phyloP scores from a whole-genome alignment of 2,888 invertebrate species.

The Nasonia oneida region DNA sequence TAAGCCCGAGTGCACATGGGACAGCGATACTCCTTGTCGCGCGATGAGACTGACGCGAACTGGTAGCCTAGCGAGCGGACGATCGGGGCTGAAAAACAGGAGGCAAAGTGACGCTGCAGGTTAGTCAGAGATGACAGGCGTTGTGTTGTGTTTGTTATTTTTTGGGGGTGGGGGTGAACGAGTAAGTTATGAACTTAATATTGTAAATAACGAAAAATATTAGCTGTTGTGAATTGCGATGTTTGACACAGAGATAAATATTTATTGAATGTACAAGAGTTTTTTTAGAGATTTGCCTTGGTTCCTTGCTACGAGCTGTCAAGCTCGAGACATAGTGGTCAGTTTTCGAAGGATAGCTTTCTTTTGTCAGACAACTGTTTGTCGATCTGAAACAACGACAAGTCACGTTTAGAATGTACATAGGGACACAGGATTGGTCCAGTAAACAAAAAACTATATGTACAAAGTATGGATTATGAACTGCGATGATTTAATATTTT shows the following conservation, averaged over 20 bases:
- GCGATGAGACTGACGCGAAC: neutral
- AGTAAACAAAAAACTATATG: no score
- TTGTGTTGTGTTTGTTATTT: neutral
- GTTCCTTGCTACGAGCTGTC: no score
- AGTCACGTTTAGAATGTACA: no score
- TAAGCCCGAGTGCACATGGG: conserved; percentile 82
- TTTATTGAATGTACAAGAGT: no score
- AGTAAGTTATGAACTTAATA: neutral
- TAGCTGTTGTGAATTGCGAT: neutral
- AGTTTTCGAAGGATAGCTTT: no score
- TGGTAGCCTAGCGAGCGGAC: neutral
- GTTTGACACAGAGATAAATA: neutral
- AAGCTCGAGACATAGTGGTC: no score
- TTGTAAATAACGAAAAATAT: neutral
- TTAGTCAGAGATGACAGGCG: neutral
- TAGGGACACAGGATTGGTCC: no score
- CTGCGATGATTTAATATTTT: neutral
- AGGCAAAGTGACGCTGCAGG: neutral
- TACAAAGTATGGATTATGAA: neutral
- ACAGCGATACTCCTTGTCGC: conserved; percentile 70
- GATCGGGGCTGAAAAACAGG: conserved; percentile 7
- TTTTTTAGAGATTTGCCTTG: no score
- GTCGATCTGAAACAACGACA: no score
- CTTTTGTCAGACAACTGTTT: no score
- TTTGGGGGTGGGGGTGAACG: neutral